These are phyloP conservation scores for Myioborus miniatus DNA, from an alignment of 2,797 vertebrate genomes.

Conservation along the genomic window DNA sequence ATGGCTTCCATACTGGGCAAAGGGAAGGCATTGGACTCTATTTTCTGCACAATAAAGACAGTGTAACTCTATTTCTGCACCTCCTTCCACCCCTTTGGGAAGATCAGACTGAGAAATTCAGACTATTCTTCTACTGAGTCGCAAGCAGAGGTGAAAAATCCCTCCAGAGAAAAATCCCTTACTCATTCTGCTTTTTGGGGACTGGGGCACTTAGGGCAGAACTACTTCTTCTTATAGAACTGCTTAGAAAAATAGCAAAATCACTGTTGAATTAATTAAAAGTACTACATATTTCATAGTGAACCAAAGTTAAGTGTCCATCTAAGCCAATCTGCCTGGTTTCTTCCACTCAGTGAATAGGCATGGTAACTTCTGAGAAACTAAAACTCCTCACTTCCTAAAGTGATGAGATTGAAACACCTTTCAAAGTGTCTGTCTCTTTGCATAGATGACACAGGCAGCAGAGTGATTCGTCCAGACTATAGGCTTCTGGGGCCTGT, in stretches of 20 bases:
- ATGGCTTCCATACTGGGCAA: neutral
- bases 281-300: neutral
- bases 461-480: neutral
- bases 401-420: neutral
- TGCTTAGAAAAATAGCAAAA: neutral
- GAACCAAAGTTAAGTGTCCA: neutral
- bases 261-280: neutral
- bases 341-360: neutral
- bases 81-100: neutral
- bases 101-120: neutral
- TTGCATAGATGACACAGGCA: neutral
- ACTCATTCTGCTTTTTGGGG: neutral
- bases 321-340: neutral
- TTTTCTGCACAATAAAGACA: neutral
- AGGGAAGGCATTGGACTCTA: neutral
- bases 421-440: neutral
- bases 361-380: neutral
- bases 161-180: neutral
- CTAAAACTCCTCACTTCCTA: neutral
- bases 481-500: neutral
- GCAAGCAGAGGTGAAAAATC: neutral
- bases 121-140: neutral
- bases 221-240: neutral
- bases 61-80: neutral
- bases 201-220: neutral